Evolutionary conservation across 35 echinoderm and acorn worm genomes (phyloP).

Genomic region (Acanthaster planci): DNA sequence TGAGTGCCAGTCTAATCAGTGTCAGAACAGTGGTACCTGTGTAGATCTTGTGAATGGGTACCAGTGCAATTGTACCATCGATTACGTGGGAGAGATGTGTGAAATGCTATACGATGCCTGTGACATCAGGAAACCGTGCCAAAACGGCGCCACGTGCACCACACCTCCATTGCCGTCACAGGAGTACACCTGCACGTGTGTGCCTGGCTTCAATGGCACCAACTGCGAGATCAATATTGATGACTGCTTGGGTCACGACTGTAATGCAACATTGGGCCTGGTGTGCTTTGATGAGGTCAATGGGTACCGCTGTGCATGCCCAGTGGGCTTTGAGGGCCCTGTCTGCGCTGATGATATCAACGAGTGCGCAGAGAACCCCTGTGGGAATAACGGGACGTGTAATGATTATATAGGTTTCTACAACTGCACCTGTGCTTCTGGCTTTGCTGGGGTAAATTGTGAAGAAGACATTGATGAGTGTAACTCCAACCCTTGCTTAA

Average conservation of each 20-base stretch:
- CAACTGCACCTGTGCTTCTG: conserved; percentile 51
- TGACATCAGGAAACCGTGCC: conserved; percentile 20
- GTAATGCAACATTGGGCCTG: conserved; percentile 14
- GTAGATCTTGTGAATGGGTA: conserved; percentile 36
- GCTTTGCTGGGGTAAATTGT: conserved; percentile 40
- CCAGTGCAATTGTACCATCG: conserved; percentile 32
- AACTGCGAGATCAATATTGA: conserved; percentile 62
- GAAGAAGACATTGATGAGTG: conserved; percentile 48
- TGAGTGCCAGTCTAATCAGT: conserved; percentile 44
- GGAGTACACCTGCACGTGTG: conserved; percentile 47
- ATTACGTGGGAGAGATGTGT: conserved; percentile 49
- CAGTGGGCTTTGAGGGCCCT: conserved; percentile 17
- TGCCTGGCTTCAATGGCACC: conserved; percentile 54
- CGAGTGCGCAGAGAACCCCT: conserved; percentile 48
- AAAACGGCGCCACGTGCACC: conserved; percentile 62
- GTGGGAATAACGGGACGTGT: conserved; percentile 30
- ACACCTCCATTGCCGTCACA: neutral
- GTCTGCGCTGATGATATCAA: conserved; percentile 44
- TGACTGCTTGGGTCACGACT: conserved; percentile 38
- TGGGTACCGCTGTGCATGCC: conserved; percentile 50
- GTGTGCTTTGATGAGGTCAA: conserved; percentile 49
- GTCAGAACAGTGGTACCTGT: conserved; percentile 47
- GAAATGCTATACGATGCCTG: conserved; percentile 27
- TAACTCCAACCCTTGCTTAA: conserved; percentile 6
- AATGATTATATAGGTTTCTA: neutral